These are phyloP conservation scores for Characodon lateralis DNA, from an alignment of 2,797 vertebrate genomes.

Conservation along the genomic window DNA sequence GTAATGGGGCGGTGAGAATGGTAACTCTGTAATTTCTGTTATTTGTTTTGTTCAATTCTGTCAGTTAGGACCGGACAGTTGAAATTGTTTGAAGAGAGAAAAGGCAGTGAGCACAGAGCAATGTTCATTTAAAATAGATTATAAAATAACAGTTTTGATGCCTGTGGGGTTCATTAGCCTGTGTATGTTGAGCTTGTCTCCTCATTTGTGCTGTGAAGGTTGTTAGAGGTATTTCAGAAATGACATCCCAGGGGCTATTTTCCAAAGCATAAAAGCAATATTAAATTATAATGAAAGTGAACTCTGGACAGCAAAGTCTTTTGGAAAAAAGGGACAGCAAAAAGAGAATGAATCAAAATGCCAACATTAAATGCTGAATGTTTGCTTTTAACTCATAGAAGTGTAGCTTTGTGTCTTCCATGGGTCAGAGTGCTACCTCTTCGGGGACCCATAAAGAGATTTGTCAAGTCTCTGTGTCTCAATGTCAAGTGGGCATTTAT, in stretches of 20 bases:
- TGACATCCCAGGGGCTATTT: conserved; percentile 30
- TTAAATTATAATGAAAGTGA: conserved; percentile 54
- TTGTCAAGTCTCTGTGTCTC: conserved; percentile 61
- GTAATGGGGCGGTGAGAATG: conserved; percentile 15
- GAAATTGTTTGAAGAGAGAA: conserved; percentile 14
- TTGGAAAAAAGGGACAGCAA: conserved; percentile 28
- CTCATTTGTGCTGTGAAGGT: conserved; percentile 39
- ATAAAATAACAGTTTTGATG: conserved; percentile 31
- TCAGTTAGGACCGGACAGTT: conserved; percentile 29
- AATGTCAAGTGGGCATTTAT: conserved; percentile 68
- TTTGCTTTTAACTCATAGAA: conserved; percentile 50
- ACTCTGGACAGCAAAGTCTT: conserved; percentile 40
- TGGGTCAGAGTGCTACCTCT: conserved; percentile 63
- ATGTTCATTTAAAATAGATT: conserved; percentile 35
- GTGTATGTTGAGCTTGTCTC: conserved; percentile 26
- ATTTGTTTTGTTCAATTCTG: conserved; percentile 28
- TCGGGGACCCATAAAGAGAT: conserved; percentile 65
- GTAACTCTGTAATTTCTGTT: conserved; percentile 4
- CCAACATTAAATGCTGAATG: conserved; percentile 62
- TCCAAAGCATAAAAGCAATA: conserved; percentile 39
- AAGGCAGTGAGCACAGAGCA: conserved; percentile 16
- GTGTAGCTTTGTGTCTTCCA: conserved; percentile 31
- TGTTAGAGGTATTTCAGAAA: conserved; percentile 36
- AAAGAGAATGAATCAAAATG: conserved; percentile 63
- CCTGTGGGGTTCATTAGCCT: conserved; percentile 26